Conservation (phyloP, 2,888 invertebrate species). For the Caenorhabditis sp. region DNA sequence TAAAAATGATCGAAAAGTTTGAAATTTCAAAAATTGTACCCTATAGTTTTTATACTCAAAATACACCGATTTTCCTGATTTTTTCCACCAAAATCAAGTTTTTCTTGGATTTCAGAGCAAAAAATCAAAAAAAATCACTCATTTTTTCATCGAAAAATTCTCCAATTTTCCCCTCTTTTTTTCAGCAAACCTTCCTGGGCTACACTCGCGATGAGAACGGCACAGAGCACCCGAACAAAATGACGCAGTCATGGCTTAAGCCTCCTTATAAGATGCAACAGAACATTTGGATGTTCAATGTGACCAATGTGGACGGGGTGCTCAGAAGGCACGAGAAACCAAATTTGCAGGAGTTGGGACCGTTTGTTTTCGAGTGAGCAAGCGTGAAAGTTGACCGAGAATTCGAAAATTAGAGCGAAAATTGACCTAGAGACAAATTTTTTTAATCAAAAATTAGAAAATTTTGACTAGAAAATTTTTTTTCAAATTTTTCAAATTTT, state of each 20-base stretch:
- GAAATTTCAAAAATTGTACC: too few species aligned
- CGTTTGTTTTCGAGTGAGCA: conserved; percentile 74
- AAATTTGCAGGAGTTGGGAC: conserved; percentile 70
- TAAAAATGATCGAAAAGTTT: too few species aligned
- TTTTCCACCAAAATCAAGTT: not conserved
- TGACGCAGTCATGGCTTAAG: conserved; percentile 77
- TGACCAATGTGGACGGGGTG: conserved; percentile 67
- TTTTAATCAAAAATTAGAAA: not conserved
- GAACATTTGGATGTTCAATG: conserved; percentile 75
- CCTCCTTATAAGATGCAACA: conserved; percentile 79
- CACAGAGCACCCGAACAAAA: conserved; percentile 73
- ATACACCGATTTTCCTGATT: not conserved
- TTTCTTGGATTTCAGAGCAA: too few species aligned
- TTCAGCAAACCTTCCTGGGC: conserved; percentile 78
- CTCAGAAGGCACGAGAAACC: conserved; percentile 69
- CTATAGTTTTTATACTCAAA: not conserved
- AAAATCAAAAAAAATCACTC: too few species aligned
- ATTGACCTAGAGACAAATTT: not conserved
- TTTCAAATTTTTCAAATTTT: not conserved
- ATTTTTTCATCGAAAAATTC: too few species aligned
- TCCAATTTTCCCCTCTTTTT: not conserved
- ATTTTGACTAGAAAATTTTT: not conserved
- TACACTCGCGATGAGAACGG: conserved; percentile 74
- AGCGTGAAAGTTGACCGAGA: not conserved
- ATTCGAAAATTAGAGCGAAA: not conserved